These are phyloP conservation scores for Pantelozetes paolii DNA, from an alignment of 2,888 invertebrate genomes.

Conservation along the genomic window DNA sequence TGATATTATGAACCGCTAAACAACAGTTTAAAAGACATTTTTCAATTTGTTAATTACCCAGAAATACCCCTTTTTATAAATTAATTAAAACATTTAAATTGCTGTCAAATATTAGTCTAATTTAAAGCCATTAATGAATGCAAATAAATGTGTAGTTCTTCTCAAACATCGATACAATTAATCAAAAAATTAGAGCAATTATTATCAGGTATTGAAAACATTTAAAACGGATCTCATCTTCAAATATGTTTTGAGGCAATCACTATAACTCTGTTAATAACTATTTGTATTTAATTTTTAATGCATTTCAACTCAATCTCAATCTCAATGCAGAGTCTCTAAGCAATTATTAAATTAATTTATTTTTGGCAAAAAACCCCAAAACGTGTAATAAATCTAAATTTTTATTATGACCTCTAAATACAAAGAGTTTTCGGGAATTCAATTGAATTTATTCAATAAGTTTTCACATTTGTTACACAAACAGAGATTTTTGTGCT, in stretches of 20 bases:
- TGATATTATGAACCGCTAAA: too few species aligned
- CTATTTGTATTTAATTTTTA: not conserved
- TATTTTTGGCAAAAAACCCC: not conserved
- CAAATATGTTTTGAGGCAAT: not conserved
- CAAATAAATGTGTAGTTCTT: too few species aligned
- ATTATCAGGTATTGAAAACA: not conserved
- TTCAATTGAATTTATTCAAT: not conserved
- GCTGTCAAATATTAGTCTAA: not conserved
- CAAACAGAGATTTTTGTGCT: not conserved
- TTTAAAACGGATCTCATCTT: not conserved
- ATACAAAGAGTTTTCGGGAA: not conserved
- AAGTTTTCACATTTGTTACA: not conserved
- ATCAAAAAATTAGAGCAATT: not conserved
- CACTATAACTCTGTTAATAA: not conserved
- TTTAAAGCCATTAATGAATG: not conserved
- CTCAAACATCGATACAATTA: too few species aligned
- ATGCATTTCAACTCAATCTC: not conserved
- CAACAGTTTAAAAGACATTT: too few species aligned
- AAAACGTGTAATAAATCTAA: not conserved
- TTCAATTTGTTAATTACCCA: too few species aligned
- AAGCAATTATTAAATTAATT: constrained; percentile 13
- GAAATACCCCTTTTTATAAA: too few species aligned
- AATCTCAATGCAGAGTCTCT: not conserved
- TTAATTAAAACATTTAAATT: not conserved
- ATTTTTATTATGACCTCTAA: not conserved